Evolutionary conservation across 2,113 vertebrate genomes (phyloP).

Genomic region (Xyrauchen texanus): DNA sequence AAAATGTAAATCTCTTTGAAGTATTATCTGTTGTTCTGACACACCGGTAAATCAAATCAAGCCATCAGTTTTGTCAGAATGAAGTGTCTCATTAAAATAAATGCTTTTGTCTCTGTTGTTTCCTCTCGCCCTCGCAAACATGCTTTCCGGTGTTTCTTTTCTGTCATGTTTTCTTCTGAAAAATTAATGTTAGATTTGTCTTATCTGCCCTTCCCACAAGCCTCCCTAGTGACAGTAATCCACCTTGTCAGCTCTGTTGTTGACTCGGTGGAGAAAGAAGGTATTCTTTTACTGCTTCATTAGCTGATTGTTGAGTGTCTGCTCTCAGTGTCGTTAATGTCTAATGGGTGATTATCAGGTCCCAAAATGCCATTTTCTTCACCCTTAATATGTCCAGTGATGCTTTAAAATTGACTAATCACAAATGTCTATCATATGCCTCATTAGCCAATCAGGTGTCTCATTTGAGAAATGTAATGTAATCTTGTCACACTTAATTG

Average conservation of each 20-base stretch:
- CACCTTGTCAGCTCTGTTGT: slow-evolving; percentile 93
- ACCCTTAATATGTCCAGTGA: not conserved
- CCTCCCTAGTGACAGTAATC: slow-evolving; percentile 98
- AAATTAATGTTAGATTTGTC: slow-evolving; percentile 77
- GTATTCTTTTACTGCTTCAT: slow-evolving; percentile 76
- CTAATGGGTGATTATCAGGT: slow-evolving; percentile 55
- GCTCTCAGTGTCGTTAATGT: slow-evolving; percentile 41
- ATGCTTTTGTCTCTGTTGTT: slow-evolving; percentile 47
- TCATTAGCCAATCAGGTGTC: not conserved
- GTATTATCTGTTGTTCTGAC: not conserved
- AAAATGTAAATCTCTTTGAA: not conserved
- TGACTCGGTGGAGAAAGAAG: slow-evolving; percentile 93
- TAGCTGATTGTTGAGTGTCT: slow-evolving; percentile 9
- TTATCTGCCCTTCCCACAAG: slow-evolving; percentile 86
- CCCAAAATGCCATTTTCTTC: slow-evolving; percentile 70
- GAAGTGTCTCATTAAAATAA: not conserved
- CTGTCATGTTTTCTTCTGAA: slow-evolving; percentile 37
- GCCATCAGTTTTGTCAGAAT: slow-evolving; percentile 28
- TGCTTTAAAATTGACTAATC: not conserved
- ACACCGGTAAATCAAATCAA: slow-evolving; percentile 10
- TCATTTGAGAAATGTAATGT: no score
- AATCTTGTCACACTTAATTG: no score
- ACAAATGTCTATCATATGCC: not conserved
- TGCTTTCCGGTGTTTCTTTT: slow-evolving; percentile 38
- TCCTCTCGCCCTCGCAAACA: slow-evolving; percentile 52